Conservation (phyloP, 2,888 invertebrate species). For the Xanthorhoe designata region DNA sequence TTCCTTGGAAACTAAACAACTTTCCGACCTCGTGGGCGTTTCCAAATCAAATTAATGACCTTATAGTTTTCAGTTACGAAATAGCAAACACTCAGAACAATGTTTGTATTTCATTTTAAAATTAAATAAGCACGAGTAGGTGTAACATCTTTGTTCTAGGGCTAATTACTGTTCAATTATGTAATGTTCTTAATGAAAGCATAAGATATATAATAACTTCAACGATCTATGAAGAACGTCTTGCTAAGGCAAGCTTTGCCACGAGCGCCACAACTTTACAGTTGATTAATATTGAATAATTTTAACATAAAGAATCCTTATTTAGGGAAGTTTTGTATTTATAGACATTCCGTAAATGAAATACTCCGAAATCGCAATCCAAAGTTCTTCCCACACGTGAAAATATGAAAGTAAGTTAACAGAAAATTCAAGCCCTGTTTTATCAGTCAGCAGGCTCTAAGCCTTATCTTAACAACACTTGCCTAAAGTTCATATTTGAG, state of each 20-base stretch:
- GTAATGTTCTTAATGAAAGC: too few relatives aligned
- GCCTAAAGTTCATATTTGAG: constrained; percentile 42
- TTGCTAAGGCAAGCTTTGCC: too few relatives aligned
- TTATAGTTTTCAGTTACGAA: constrained; percentile 35
- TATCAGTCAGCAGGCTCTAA: constrained; percentile 30
- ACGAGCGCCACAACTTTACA: too few relatives aligned
- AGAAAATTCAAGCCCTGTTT: constrained; percentile 32
- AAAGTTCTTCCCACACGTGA: constrained; percentile 18
- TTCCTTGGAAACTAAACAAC: constrained; percentile 39
- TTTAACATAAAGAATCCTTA: too few relatives aligned
- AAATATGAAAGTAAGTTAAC: constrained; percentile 25
- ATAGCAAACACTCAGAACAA: constrained; percentile 28
- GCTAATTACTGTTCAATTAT: neutral
- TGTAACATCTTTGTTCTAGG: neutral
- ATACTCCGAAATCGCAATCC: constrained; percentile 16
- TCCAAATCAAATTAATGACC: constrained; percentile 40
- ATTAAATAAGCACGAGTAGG: constrained; percentile 10
- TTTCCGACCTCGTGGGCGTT: constrained; percentile 37
- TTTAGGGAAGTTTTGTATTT: too few relatives aligned
- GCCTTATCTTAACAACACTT: constrained; percentile 44
- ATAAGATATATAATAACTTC: neutral
- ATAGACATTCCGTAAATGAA: neutral
- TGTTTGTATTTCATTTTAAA: constrained; percentile 19
- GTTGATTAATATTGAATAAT: too few relatives aligned
- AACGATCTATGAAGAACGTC: too few relatives aligned